Percentiles rank a stretch among this genome's conserved stretches.
Evolutionary conservation across 1,140 invertebrate species (phyloP).

Genomic region (Liolophura sinensis): DNA sequence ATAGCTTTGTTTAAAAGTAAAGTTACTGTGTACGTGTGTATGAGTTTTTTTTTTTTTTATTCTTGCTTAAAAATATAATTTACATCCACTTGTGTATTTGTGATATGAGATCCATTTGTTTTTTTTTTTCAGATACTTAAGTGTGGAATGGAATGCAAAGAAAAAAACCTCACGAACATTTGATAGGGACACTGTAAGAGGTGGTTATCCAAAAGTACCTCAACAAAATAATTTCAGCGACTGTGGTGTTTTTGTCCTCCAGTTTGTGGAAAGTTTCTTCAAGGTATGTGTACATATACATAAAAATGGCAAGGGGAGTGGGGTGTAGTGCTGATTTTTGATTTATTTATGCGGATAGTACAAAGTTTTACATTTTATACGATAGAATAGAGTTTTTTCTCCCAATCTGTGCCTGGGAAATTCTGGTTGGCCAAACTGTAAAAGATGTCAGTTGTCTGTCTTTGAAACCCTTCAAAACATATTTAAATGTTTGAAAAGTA

Average conservation of each 20-base stretch:
- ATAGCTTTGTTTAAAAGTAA: too few relatives aligned
- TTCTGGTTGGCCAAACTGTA: too few relatives aligned
- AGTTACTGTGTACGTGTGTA: too few relatives aligned
- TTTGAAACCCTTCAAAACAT: too few relatives aligned
- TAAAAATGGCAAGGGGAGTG: neutral
- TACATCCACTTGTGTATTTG: neutral
- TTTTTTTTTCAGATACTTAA: constrained; percentile 68
- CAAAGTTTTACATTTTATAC: neutral
- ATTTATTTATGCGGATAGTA: neutral
- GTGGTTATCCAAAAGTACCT: constrained; percentile 84
- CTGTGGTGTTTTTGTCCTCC: constrained; percentile 93
- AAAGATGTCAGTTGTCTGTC: too few relatives aligned
- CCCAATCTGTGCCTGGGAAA: too few relatives aligned
- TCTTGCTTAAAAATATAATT: too few relatives aligned
- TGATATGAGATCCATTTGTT: constrained; percentile 2
- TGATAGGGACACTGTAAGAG: constrained; percentile 57
- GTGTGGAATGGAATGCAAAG: constrained; percentile 85
- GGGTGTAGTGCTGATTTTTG: neutral
- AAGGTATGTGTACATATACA: constrained; percentile 54
- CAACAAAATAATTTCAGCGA: constrained; percentile 97
- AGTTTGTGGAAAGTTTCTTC: constrained; percentile 96
- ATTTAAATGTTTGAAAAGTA: too few relatives aligned
- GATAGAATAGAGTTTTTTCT: too few relatives aligned
- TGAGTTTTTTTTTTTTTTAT: too few relatives aligned
- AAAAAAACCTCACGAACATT: constrained; percentile 60